phyloP scores from a whole-genome alignment of 2,797 vertebrate species.

The Gymnoscopelus braueri region DNA sequence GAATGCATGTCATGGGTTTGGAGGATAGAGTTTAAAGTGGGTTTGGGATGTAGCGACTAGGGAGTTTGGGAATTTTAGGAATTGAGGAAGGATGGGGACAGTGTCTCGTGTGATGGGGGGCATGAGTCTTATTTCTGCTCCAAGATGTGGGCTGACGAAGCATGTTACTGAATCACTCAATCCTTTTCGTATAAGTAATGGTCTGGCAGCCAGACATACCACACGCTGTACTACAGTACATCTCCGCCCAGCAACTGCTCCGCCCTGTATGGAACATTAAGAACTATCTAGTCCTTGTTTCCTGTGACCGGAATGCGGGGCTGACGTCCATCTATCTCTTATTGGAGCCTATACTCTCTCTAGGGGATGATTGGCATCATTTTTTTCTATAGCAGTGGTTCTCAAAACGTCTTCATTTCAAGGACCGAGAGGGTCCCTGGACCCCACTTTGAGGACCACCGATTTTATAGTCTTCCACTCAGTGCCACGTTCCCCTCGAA shows the following conservation, averaged over 20 bases:
- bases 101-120: conserved; percentile 37
- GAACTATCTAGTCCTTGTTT: neutral
- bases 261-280: conserved; percentile 31
- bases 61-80: conserved; percentile 57
- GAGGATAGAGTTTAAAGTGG: neutral
- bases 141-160: conserved; percentile 28
- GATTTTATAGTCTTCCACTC: conserved; percentile 2
- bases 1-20: neutral
- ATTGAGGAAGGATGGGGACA: conserved; percentile 48
- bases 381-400: neutral
- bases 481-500: conserved; percentile 18
- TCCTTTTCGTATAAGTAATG: conserved; percentile 27
- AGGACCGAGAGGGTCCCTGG: too few relatives aligned
- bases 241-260: conserved; percentile 49
- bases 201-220: conserved; percentile 54
- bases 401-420: too few relatives aligned
- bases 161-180: conserved; percentile 54
- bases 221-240: conserved; percentile 21
- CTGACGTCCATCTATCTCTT: conserved; percentile 18
- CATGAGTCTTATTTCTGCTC: conserved; percentile 53
- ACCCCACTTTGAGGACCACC: too few relatives aligned
- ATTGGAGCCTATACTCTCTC: conserved; percentile 13
- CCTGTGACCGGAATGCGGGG: neutral
- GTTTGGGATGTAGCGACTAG: conserved; percentile 17
- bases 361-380: conserved; percentile 17